These are phyloP conservation scores for Cebidichthys violaceus DNA, from an alignment of 2,113 vertebrate genomes.

Conservation along the genomic window DNA sequence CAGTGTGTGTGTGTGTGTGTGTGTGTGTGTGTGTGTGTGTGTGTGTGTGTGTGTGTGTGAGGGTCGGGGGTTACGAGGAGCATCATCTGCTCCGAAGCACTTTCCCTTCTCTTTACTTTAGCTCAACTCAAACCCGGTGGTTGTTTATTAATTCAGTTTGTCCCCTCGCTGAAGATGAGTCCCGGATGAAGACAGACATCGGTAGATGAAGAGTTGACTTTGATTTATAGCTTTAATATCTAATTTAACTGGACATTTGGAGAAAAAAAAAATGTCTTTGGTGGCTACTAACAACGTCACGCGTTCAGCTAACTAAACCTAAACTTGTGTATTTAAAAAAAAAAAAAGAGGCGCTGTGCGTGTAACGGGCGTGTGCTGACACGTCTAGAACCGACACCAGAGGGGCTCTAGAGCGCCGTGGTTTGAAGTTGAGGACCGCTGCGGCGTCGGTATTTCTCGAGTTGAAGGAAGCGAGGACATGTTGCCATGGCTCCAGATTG, in stretches of 20 bases:
- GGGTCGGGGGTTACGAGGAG: neutral
- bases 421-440: too few relatives aligned
- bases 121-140: neutral
- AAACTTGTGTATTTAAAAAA: neutral
- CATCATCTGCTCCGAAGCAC: constrained; percentile 46
- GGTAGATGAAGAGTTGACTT: neutral
- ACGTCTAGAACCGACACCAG: neutral
- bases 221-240: neutral
- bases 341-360: neutral
- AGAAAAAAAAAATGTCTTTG: neutral
- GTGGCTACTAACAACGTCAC: neutral
- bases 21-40: constrained; percentile 11
- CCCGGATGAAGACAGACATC: neutral
- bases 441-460: too few relatives aligned
- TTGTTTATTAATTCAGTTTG: neutral
- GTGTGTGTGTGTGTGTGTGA: constrained; percentile 1
- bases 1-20: constrained; percentile 2
- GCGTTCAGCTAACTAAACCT: too few relatives aligned
- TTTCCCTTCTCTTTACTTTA: neutral
- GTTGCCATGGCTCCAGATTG: neutral
- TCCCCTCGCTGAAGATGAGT: neutral
- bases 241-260: neutral
- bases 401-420: too few relatives aligned
- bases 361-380: neutral
- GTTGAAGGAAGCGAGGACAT: too few relatives aligned